A percentile compares a stretch with the other conserved stretches of the same genome.
phyloP scores from a whole-genome alignment of 2,888 invertebrate genomes.

The Hermodice carunculata region DNA sequence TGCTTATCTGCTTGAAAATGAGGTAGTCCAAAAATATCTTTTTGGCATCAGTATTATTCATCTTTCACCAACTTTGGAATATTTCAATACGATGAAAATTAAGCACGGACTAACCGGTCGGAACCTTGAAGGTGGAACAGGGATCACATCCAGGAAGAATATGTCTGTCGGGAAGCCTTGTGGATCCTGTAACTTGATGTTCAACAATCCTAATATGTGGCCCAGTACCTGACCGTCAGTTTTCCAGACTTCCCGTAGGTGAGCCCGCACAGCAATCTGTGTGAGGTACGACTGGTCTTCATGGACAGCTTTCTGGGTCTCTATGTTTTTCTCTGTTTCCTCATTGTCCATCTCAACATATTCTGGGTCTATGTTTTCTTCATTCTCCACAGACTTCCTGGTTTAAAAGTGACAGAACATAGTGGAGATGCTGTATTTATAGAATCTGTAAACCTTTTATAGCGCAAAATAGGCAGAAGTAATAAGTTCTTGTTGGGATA shows the following conservation, averaged over 20 bases:
- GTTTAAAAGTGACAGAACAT: too few relatives aligned
- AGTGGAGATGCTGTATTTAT: too few relatives aligned
- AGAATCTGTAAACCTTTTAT: too few relatives aligned
- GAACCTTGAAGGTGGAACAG: conserved; percentile 88
- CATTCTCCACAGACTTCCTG: neutral
- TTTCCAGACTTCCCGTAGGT: conserved; percentile 73
- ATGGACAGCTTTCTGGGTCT: neutral
- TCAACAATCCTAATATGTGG: conserved; percentile 18
- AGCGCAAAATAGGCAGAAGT: too few relatives aligned
- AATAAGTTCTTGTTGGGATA: too few relatives aligned
- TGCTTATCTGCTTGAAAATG: too few relatives aligned
- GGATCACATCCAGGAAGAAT: conserved; percentile 87
- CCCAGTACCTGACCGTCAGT: conserved; percentile 78
- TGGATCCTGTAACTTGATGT: conserved; percentile 37
- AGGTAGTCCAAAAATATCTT: too few relatives aligned
- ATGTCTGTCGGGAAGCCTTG: conserved; percentile 78
- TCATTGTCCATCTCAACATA: conserved; percentile 24
- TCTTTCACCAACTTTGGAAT: too few relatives aligned
- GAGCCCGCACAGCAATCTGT: conserved; percentile 70
- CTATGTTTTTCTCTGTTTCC: conserved; percentile 27
- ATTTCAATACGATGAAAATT: too few relatives aligned
- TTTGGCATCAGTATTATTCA: too few relatives aligned
- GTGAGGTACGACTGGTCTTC: conserved; percentile 53
- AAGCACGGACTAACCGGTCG: conserved; percentile 84
- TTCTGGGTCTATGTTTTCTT: neutral